A percentile compares a stretch with the other conserved stretches of the same genome.
Evolutionary conservation across 2,797 vertebrate species (phyloP).

Genomic region (Megaceryle alcyon): DNA sequence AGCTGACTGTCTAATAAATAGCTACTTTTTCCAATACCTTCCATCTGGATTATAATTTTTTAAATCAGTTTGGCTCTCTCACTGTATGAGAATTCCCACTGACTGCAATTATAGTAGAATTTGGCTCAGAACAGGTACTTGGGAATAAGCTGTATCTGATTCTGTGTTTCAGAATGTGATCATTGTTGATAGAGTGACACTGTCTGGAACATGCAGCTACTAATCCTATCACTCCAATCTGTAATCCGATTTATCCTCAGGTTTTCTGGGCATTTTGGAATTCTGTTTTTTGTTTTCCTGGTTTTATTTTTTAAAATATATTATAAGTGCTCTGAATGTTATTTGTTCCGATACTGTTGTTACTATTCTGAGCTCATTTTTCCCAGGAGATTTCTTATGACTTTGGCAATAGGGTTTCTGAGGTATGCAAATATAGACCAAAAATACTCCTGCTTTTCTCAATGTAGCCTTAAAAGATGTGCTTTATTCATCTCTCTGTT

Average conservation of each 20-base stretch:
- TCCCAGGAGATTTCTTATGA: background rate
- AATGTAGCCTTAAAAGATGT: background rate
- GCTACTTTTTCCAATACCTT: background rate
- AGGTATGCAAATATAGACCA: background rate
- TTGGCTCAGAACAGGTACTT: background rate
- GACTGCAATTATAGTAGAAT: background rate
- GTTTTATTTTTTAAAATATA: background rate
- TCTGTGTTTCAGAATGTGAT: background rate
- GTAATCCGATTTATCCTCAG: background rate
- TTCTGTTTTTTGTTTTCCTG: background rate
- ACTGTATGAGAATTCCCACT: background rate
- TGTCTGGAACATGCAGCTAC: background rate
- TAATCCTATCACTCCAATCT: background rate
- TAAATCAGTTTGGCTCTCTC: background rate
- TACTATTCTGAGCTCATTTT: background rate
- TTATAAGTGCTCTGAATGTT: background rate
- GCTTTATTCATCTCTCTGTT: background rate
- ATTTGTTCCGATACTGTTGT: background rate
- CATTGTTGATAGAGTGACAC: background rate
- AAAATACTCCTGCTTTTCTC: background rate
- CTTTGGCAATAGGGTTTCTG: background rate
- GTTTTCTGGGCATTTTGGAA: background rate
- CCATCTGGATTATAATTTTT: background rate
- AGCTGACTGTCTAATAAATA: background rate
- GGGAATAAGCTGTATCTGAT: background rate